These are phyloP conservation scores for Metallyticus violacea DNA, from an alignment of 2,888 invertebrate genomes.

Conservation along the genomic window DNA sequence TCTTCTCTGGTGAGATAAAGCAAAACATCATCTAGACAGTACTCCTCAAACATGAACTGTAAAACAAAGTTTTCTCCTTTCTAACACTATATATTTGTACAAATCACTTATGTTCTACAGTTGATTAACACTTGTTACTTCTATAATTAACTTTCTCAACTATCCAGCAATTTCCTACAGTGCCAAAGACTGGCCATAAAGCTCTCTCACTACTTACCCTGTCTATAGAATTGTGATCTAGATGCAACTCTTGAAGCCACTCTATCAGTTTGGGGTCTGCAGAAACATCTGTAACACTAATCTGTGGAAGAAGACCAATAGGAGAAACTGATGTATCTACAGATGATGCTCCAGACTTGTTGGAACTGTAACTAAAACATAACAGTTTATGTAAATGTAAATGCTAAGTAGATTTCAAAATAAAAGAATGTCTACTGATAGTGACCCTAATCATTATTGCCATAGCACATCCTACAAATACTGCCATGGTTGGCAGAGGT, in stretches of 20 bases:
- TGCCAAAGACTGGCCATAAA: not conserved
- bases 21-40: constrained; percentile 75
- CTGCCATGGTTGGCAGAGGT: too few species aligned
- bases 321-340: constrained; percentile 35
- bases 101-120: not conserved
- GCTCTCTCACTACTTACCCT: constrained; percentile 47
- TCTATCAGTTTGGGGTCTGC: constrained; percentile 57
- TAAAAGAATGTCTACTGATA: not conserved
- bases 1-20: constrained; percentile 79
- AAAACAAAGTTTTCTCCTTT: constrained; percentile 32
- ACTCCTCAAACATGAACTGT: constrained; percentile 69
- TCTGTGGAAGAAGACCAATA: constrained; percentile 40
- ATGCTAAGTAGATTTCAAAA: not conserved
- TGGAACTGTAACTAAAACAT: constrained; percentile 20
- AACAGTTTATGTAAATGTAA: too few species aligned
- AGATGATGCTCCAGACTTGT: constrained; percentile 24
- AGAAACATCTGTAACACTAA: constrained; percentile 43
- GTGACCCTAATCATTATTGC: too few species aligned
- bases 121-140: not conserved
- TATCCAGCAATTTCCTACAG: too few species aligned
- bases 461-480: too few species aligned
- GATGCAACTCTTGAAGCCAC: constrained; percentile 68
- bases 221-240: constrained; percentile 65
- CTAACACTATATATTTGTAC: not conserved
- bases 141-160: not conserved